phyloP scores from a whole-genome alignment of 2,888 invertebrate species.

The Dryocosmus kuriphilus region DNA sequence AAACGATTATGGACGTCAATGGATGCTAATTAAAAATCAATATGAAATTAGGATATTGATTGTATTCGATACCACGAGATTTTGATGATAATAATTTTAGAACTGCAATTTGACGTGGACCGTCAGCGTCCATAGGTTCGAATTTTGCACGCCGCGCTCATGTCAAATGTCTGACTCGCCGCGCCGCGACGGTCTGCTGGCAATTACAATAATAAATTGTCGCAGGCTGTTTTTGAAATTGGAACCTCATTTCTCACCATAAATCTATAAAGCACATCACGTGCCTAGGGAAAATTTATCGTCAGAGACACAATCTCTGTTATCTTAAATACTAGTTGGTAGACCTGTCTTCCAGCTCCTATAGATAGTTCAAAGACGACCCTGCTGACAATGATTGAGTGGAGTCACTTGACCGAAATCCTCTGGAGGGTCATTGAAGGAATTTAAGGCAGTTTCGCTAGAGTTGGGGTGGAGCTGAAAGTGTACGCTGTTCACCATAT shows the following conservation, averaged over 20 bases:
- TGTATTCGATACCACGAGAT: not conserved
- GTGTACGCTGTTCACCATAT: not conserved
- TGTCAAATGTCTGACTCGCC: not conserved
- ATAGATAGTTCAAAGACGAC: slow-evolving; percentile 51
- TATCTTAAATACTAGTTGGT: slow-evolving; percentile 71
- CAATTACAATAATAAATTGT: slow-evolving; percentile 61
- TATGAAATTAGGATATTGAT: not conserved
- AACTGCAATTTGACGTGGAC: not conserved
- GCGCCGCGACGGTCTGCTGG: not conserved
- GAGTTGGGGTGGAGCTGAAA: not conserved
- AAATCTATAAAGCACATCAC: slow-evolving; percentile 64
- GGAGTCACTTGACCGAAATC: slow-evolving; percentile 52
- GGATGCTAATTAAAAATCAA: not conserved
- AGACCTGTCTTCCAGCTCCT: slow-evolving; percentile 59
- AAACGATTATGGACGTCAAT: not conserved
- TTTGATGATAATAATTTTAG: not conserved
- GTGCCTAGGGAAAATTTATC: slow-evolving; percentile 64
- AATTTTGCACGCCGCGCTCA: not conserved
- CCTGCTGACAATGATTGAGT: slow-evolving; percentile 70
- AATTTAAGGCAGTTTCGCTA: slow-evolving; percentile 5
- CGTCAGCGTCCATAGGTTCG: not conserved
- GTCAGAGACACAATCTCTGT: slow-evolving; percentile 68
- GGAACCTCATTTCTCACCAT: slow-evolving; percentile 63
- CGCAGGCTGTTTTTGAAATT: slow-evolving; percentile 59
- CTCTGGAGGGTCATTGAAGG: slow-evolving; percentile 48